Percentiles rank a stretch among this genome's conserved stretches.
These are phyloP conservation scores for Cataglyphis rosenhaueri DNA, from an alignment of 2,888 invertebrate species.

Conservation along the genomic window DNA sequence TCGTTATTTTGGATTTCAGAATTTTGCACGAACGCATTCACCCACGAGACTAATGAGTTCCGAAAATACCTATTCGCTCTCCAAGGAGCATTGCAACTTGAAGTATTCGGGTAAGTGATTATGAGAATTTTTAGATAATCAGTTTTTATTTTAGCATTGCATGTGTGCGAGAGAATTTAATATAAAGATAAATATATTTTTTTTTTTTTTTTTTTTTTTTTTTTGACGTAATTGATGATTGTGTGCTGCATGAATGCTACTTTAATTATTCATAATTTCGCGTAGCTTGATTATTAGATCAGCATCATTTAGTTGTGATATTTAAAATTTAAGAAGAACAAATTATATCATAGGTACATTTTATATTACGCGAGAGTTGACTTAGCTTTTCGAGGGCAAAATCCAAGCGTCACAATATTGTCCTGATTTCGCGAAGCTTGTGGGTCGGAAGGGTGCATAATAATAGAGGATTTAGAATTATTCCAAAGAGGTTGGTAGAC, in stretches of 20 bases:
- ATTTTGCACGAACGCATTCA: conserved; percentile 84
- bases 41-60: conserved; percentile 85
- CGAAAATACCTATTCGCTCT: conserved; percentile 84
- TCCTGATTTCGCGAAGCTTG: conserved; percentile 76
- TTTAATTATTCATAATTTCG: neutral
- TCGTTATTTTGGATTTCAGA: conserved; percentile 79
- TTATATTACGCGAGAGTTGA: neutral
- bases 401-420: conserved; percentile 78
- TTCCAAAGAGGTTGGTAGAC: conserved; percentile 76
- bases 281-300: neutral
- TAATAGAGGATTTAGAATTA: conserved; percentile 84
- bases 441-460: conserved; percentile 81
- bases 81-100: conserved; percentile 84
- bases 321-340: neutral
- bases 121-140: neutral
- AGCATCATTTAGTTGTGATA: neutral
- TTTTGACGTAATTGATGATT: neutral
- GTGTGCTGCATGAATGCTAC: conserved; percentile 1
- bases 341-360: conserved; percentile 1
- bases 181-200: neutral
- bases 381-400: conserved; percentile 61
- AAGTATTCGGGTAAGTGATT: conserved; percentile 83
- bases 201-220: neutral
- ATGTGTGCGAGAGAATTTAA: neutral
- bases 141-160: conserved; percentile 11